phyloP scores from a whole-genome alignment of 1,140 invertebrate species.

The Drosophila sp. region DNA sequence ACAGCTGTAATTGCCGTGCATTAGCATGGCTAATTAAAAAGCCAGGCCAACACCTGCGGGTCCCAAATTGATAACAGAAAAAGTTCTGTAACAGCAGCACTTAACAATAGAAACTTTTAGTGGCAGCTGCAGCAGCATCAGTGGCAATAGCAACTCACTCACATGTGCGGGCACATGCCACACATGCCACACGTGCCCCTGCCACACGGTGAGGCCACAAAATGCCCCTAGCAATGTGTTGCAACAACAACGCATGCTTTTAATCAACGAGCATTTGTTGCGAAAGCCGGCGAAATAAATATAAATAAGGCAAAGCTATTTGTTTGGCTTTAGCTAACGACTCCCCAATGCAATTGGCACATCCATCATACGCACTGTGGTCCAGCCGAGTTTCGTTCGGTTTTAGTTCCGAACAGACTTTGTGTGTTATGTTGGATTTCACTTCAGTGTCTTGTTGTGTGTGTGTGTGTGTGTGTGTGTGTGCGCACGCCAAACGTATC shows the following conservation, averaged over 20 bases:
- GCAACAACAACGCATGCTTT: constrained; percentile 23
- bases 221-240: constrained; percentile 13
- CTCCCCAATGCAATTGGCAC: constrained; percentile 52
- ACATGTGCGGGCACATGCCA: constrained; percentile 7
- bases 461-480: no score
- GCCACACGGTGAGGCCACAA: neutral
- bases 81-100: constrained; percentile 24
- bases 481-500: constrained; percentile 5
- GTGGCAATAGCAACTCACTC: neutral
- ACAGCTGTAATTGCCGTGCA: constrained; percentile 52
- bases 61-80: constrained; percentile 37
- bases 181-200: neutral
- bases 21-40: constrained; percentile 67
- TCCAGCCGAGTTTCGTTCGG: neutral
- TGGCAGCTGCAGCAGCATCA: no score
- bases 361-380: constrained; percentile 66
- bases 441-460: constrained; percentile 25
- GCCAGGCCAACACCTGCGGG: constrained; percentile 53
- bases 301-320: constrained; percentile 54
- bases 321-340: constrained; percentile 59
- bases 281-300: constrained; percentile 36
- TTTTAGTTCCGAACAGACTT: neutral
- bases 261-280: constrained; percentile 40
- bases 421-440: neutral
- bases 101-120: constrained; percentile 24